Evolutionary conservation across 2,113 vertebrate species (phyloP).

Genomic region (Pampusana beccarii): DNA sequence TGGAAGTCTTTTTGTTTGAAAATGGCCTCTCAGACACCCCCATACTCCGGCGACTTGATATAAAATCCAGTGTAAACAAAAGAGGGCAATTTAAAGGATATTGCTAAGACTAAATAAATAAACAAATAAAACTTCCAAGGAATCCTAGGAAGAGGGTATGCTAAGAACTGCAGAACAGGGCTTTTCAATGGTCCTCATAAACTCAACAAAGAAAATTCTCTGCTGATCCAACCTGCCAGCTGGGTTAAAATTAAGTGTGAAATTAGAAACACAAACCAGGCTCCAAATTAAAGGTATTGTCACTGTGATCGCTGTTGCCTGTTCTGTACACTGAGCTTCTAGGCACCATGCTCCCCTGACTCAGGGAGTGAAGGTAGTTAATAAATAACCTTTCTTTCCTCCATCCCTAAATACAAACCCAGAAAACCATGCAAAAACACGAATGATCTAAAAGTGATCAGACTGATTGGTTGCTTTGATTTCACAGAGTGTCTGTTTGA

Average conservation of each 20-base stretch:
- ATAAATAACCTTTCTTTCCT: neutral
- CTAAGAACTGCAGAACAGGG: neutral
- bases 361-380: neutral
- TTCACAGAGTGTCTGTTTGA: neutral
- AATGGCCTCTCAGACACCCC: neutral
- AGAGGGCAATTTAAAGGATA: neutral
- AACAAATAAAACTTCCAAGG: neutral
- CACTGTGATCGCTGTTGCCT: neutral
- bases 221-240: neutral
- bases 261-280: neutral
- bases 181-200: neutral
- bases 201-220: neutral
- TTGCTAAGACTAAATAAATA: neutral
- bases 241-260: neutral
- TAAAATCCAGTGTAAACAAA: neutral
- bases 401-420: neutral
- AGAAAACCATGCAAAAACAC: neutral
- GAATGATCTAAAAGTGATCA: neutral
- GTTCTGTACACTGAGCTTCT: neutral
- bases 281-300: neutral
- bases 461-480: neutral
- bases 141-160: neutral
- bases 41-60: neutral
- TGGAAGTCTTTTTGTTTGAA: neutral
- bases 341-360: fast-evolving